Percentiles rank a stretch among this genome's conserved stretches.
These are phyloP conservation scores for Coptotermes formosanus DNA, from an alignment of 1,140 invertebrate genomes.

Conservation along the genomic window DNA sequence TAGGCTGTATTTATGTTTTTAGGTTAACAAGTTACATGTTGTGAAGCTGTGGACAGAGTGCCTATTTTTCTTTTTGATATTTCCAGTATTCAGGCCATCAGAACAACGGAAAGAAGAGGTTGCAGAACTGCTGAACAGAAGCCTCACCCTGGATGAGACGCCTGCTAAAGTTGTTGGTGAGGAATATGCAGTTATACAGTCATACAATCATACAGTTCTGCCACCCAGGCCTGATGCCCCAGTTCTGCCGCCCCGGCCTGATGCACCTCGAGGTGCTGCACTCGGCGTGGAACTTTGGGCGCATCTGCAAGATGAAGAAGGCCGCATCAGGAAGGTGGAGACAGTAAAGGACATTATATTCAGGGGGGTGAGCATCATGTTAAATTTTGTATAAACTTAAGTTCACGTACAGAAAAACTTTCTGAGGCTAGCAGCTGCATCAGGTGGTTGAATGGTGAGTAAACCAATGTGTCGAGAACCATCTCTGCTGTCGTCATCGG, in stretches of 20 bases:
- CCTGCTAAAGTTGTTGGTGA: slow-evolving; percentile 51
- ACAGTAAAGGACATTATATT: slow-evolving; percentile 80
- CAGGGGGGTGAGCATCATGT: slow-evolving; percentile 67
- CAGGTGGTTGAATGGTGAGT: too few species aligned
- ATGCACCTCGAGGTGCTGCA: slow-evolving; percentile 60
- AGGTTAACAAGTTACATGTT: too few species aligned
- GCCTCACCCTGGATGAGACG: slow-evolving; percentile 49
- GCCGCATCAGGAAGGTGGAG: slow-evolving; percentile 67
- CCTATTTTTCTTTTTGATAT: background rate
- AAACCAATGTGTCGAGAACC: too few species aligned
- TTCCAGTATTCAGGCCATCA: slow-evolving; percentile 53
- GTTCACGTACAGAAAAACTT: too few species aligned
- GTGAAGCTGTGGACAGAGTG: too few species aligned
- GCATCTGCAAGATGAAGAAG: slow-evolving; percentile 71
- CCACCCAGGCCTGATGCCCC: slow-evolving; percentile 44
- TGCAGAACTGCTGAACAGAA: slow-evolving; percentile 57
- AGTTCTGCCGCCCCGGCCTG: slow-evolving; percentile 58
- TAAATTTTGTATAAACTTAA: too few species aligned
- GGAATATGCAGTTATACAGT: slow-evolving; percentile 67
- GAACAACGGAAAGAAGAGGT: slow-evolving; percentile 53
- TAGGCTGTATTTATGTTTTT: too few species aligned
- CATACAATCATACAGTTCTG: slow-evolving; percentile 55
- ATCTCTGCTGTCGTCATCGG: too few species aligned
- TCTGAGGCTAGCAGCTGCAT: too few species aligned
- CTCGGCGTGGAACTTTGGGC: slow-evolving; percentile 78